These are phyloP conservation scores for Zonitis immaculata DNA, from an alignment of 2,888 invertebrate genomes.

Conservation along the genomic window DNA sequence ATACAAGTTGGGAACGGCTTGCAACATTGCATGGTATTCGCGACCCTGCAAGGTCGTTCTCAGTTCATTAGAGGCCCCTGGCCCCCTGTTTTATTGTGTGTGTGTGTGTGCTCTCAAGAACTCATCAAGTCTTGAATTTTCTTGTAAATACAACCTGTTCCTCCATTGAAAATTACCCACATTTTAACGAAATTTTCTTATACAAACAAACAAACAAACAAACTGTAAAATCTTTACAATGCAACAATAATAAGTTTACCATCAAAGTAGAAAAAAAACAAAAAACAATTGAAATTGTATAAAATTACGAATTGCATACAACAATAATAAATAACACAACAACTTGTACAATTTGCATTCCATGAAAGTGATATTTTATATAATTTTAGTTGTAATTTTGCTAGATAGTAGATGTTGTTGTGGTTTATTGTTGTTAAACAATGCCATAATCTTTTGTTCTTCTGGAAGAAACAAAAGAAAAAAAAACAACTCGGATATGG, in stretches of 20 bases:
- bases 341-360: background rate
- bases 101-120: background rate
- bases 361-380: background rate
- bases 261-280: too few relatives aligned
- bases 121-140: background rate
- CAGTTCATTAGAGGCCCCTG: slow-evolving; percentile 18
- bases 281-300: too few relatives aligned
- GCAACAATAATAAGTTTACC: too few relatives aligned
- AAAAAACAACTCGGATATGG: too few relatives aligned
- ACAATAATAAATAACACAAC: too few relatives aligned
- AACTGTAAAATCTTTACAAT: too few relatives aligned
- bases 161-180: background rate
- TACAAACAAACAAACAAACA: too few relatives aligned
- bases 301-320: too few relatives aligned
- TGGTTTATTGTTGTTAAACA: background rate
- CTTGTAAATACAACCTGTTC: background rate
- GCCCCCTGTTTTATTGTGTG: slow-evolving; percentile 4
- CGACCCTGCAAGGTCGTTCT: slow-evolving; percentile 53
- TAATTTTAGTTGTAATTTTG: too few relatives aligned
- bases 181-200: background rate
- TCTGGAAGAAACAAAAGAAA: too few relatives aligned
- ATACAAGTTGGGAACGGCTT: slow-evolving; percentile 47
- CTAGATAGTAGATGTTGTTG: background rate
- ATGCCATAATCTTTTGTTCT: background rate
- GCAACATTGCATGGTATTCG: slow-evolving; percentile 42